Conservation (phyloP, 2,113 vertebrate genomes). For the Oreamnos americanus region DNA sequence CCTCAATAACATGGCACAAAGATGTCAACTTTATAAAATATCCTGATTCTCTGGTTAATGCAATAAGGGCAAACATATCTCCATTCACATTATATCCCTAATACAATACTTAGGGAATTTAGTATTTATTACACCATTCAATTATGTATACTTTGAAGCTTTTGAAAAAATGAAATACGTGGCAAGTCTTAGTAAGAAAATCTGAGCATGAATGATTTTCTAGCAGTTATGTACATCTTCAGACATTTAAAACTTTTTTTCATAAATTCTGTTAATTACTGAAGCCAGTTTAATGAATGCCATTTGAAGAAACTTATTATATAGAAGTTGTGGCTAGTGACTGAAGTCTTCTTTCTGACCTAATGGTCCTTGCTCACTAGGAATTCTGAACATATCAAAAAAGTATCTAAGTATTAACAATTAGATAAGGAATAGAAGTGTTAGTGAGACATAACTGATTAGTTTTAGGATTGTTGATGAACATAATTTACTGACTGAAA, state of each 20-base stretch:
- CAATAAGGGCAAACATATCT: neutral
- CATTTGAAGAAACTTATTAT: neutral
- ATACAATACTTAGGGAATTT: slow-evolving; percentile 15
- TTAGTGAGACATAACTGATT: neutral
- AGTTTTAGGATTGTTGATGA: neutral
- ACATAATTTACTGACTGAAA: neutral
- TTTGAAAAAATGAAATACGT: neutral
- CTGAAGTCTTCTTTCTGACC: neutral
- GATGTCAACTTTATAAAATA: slow-evolving; percentile 20
- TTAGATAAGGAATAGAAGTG: neutral
- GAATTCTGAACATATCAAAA: neutral
- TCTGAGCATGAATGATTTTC: neutral
- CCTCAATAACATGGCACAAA: neutral
- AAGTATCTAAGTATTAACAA: neutral
- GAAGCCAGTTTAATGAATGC: neutral
- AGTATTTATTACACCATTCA: slow-evolving; percentile 15
- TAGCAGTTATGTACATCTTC: neutral
- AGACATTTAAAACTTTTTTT: neutral
- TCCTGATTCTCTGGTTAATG: neutral
- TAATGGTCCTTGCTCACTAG: neutral
- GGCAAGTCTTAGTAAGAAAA: neutral
- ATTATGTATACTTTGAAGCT: neutral
- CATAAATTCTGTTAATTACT: neutral
- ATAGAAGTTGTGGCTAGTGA: neutral
- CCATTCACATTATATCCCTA: neutral